These are phyloP conservation scores for Sarcophaga subvicina DNA, from an alignment of 2,888 invertebrate species.

Conservation along the genomic window DNA sequence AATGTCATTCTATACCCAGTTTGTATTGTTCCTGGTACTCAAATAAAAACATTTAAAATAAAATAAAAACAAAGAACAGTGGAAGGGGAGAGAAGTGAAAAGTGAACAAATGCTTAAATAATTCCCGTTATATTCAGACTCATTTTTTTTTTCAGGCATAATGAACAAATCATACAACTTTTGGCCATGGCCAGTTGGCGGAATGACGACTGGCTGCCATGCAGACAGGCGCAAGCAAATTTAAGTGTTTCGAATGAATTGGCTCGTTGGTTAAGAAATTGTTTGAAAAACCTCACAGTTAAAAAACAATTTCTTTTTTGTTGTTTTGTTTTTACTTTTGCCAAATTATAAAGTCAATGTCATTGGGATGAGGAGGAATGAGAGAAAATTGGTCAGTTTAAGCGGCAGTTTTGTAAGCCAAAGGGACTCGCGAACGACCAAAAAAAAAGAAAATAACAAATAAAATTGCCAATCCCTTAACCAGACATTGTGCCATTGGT, in stretches of 20 bases:
- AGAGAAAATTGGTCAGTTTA: background rate
- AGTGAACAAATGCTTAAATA: slow-evolving; percentile 48
- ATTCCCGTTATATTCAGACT: slow-evolving; percentile 31
- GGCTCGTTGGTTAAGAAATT: slow-evolving; percentile 7
- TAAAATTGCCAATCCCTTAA: too few species aligned
- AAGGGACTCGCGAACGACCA: too few species aligned
- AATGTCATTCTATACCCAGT: slow-evolving; percentile 48
- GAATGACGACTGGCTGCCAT: slow-evolving; percentile 10
- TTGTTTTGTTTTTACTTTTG: slow-evolving; percentile 11
- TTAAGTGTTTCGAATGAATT: background rate
- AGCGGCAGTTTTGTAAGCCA: too few species aligned
- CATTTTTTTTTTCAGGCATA: slow-evolving; percentile 36
- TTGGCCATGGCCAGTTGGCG: slow-evolving; percentile 20
- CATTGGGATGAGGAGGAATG: slow-evolving; percentile 49
- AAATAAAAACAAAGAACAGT: background rate
- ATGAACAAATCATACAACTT: slow-evolving; percentile 60
- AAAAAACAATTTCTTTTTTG: too few species aligned
- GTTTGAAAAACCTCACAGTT: background rate
- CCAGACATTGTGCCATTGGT: background rate
- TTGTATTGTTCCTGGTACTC: slow-evolving; percentile 32
- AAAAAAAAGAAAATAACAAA: too few species aligned
- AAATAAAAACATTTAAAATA: background rate
- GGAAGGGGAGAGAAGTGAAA: background rate
- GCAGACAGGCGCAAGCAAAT: background rate
- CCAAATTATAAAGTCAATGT: slow-evolving; percentile 78